These are phyloP conservation scores for Oscheius sp. DNA, from an alignment of 2,888 invertebrate species.

Conservation along the genomic window DNA sequence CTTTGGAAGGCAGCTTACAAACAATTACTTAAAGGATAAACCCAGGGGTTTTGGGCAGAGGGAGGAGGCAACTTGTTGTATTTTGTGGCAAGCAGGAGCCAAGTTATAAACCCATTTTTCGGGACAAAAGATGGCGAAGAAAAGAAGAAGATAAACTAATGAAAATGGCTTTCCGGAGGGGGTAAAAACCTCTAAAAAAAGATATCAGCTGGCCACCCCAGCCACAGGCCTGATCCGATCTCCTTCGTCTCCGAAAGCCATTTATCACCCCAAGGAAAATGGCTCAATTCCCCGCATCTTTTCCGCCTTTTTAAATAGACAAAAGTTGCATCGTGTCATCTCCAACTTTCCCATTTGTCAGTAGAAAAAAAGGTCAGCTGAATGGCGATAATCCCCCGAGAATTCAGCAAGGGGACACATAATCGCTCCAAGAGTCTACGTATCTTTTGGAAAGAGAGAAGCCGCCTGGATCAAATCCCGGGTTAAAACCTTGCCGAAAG, in stretches of 20 bases:
- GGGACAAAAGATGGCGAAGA: too few relatives aligned
- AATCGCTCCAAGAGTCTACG: constrained; percentile 15
- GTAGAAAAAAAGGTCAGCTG: constrained; percentile 27
- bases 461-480: background rate
- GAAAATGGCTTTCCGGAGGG: background rate
- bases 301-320: background rate
- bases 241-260: background rate
- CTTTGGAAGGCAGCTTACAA: too few relatives aligned
- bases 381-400: background rate
- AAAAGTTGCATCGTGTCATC: background rate
- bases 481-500: background rate
- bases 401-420: background rate
- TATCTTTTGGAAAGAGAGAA: background rate
- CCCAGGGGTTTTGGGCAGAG: too few relatives aligned
- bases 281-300: background rate
- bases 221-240: background rate
- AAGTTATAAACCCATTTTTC: too few relatives aligned
- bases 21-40: too few relatives aligned
- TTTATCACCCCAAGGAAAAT: constrained; percentile 4
- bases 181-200: background rate
- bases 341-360: constrained; percentile 17
- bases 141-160: background rate
- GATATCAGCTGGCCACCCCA: constrained; percentile 27
- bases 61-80: too few relatives aligned
- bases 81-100: too few relatives aligned